These are phyloP conservation scores for Bombus picipes DNA, from an alignment of 1,140 invertebrate species.

Conservation along the genomic window DNA sequence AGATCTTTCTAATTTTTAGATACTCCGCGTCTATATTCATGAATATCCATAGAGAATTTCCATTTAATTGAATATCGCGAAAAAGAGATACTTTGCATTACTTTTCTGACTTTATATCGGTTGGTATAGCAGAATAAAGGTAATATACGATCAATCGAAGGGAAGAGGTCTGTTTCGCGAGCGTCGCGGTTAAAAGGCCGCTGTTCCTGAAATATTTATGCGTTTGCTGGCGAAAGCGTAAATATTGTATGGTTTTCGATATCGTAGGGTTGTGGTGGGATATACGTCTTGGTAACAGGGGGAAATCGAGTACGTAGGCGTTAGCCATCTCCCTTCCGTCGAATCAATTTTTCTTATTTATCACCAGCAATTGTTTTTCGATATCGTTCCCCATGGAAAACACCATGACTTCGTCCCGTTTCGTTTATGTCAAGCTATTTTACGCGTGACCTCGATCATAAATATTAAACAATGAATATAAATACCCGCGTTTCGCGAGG, in stretches of 20 bases:
- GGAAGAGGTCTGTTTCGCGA: constrained; percentile 22
- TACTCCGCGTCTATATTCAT: constrained; percentile 6
- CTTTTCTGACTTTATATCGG: constrained; percentile 31
- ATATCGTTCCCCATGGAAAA: constrained; percentile 55
- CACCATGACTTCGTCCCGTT: constrained; percentile 2
- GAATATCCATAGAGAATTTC: constrained; percentile 39
- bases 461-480: constrained; percentile 61
- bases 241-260: constrained; percentile 69
- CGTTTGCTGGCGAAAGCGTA: constrained; percentile 66
- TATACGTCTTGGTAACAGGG: constrained; percentile 51
- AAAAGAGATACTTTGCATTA: constrained; percentile 36
- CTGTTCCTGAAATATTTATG: constrained; percentile 72
- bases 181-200: constrained; percentile 52
- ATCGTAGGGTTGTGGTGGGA: constrained; percentile 38
- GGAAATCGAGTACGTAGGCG: constrained; percentile 36
- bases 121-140: constrained; percentile 37
- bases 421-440: constrained; percentile 28
- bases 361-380: constrained; percentile 64
- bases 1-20: not conserved
- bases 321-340: constrained; percentile 41
- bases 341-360: constrained; percentile 70
- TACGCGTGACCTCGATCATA: constrained; percentile 44
- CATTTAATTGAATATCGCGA: constrained; percentile 27
- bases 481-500: constrained; percentile 10
- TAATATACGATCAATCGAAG: constrained; percentile 34